phyloP scores from a whole-genome alignment of 2,797 vertebrate genomes.

The Rhinatrema bivittatum region DNA sequence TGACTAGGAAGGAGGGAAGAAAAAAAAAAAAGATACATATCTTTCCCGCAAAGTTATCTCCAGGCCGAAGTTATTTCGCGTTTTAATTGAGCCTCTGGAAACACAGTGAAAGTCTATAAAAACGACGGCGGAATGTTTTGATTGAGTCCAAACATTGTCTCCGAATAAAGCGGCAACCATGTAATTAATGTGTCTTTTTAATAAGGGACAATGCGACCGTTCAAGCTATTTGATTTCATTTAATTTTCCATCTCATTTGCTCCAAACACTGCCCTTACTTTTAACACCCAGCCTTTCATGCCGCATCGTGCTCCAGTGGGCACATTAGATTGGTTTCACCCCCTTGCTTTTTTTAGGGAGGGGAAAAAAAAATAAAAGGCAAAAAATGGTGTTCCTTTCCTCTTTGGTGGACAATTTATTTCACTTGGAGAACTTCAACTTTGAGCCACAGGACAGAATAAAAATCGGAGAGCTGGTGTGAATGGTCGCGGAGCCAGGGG shows the following conservation, averaged over 20 bases:
- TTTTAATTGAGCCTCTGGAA: slow-evolving; percentile 66
- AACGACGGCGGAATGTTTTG: slow-evolving; percentile 78
- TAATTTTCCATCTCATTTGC: slow-evolving; percentile 99
- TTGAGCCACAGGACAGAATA: slow-evolving; percentile 75
- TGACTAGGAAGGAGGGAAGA: slow-evolving; percentile 42
- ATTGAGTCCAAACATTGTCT: slow-evolving; percentile 83
- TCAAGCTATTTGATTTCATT: slow-evolving; percentile 98
- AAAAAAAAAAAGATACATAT: too few relatives aligned
- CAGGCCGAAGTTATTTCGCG: slow-evolving; percentile 57
- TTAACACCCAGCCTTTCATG: slow-evolving; percentile 78
- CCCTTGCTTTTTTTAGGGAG: slow-evolving; percentile 67
- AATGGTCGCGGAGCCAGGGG: slow-evolving; percentile 65
- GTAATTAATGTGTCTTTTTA: slow-evolving; percentile 98
- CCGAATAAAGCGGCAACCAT: slow-evolving; percentile 84
- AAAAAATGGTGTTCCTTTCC: slow-evolving; percentile 74
- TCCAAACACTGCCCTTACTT: slow-evolving; percentile 78
- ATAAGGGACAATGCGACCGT: slow-evolving; percentile 84
- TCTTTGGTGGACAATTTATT: slow-evolving; percentile 79
- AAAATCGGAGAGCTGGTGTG: slow-evolving; percentile 74
- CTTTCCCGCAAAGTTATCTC: slow-evolving; percentile 47
- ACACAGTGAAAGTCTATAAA: slow-evolving; percentile 65
- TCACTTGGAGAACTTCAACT: slow-evolving; percentile 75
- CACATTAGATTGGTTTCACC: slow-evolving; percentile 82
- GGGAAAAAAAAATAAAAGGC: slow-evolving; percentile 79
- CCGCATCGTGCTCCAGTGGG: slow-evolving; percentile 72